Percentiles rank a stretch among this genome's conserved stretches.
Evolutionary conservation across 2,797 vertebrate species (phyloP).

Genomic region (Botia almorhae): DNA sequence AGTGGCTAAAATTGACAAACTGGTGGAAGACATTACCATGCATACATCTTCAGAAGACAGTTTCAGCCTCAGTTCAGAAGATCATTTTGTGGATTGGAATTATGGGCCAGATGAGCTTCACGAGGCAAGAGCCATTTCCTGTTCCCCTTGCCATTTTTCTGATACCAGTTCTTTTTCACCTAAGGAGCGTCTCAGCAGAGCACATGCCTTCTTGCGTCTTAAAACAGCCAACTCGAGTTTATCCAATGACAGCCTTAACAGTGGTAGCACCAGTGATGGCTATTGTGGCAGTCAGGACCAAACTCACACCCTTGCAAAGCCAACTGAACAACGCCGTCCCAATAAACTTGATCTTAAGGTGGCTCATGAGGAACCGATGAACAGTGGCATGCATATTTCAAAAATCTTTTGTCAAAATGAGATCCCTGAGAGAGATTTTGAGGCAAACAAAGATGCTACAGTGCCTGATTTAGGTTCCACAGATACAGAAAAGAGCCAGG

Average conservation of each 20-base stretch:
- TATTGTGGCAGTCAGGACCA: constrained; percentile 89
- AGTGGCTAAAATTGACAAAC: constrained; percentile 92
- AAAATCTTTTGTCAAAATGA: constrained; percentile 70
- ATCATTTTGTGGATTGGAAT: constrained; percentile 91
- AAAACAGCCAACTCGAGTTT: constrained; percentile 88
- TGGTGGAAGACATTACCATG: constrained; percentile 97
- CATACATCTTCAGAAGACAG: constrained; percentile 97
- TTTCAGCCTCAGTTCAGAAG: constrained; percentile 96
- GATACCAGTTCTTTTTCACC: constrained; percentile 80
- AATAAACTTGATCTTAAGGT: constrained; percentile 90
- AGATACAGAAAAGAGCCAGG: constrained; percentile 78
- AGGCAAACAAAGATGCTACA: constrained; percentile 71
- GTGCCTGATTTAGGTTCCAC: constrained; percentile 65
- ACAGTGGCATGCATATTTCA: constrained; percentile 57
- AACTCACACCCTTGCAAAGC: constrained; percentile 77
- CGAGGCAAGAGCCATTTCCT: constrained; percentile 88
- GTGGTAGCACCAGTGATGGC: constrained; percentile 91
- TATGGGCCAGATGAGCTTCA: constrained; percentile 84
- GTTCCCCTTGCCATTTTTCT: constrained; percentile 88
- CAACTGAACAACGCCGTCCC: constrained; percentile 84
- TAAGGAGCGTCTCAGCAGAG: constrained; percentile 81
- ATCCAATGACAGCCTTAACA: constrained; percentile 95
- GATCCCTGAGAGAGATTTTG: constrained; percentile 76
- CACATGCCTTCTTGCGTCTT: constrained; percentile 85
- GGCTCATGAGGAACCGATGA: constrained; percentile 73